These are phyloP conservation scores for Microdon myrmicae DNA, from an alignment of 2,888 invertebrate species.

Conservation along the genomic window DNA sequence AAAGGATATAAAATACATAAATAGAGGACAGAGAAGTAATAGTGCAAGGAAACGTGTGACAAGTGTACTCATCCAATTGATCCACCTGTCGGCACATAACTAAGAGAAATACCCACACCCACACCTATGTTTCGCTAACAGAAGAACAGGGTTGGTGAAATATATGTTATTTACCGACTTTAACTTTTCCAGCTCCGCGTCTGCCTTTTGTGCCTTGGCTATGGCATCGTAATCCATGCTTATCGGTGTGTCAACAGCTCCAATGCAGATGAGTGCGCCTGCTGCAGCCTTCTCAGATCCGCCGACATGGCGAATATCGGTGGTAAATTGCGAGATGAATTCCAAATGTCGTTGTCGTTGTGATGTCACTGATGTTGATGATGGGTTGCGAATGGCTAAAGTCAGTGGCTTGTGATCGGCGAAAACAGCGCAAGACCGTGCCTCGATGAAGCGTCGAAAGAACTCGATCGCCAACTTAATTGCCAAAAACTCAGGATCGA, in stretches of 20 bases:
- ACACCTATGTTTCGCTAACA: no score
- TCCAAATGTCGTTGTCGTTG: constrained; percentile 18
- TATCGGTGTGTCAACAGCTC: not conserved
- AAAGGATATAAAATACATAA: no score
- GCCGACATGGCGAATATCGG: constrained; percentile 23
- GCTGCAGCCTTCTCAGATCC: constrained; percentile 18
- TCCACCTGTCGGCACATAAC: no score
- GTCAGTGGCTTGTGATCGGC: constrained; percentile 10
- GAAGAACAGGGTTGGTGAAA: no score
- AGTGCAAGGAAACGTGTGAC: no score
- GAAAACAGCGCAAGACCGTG: not conserved
- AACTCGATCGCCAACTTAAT: constrained; percentile 10
- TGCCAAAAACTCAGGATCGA: constrained; percentile 10
- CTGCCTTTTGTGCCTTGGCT: constrained; percentile 4
- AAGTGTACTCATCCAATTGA: no score
- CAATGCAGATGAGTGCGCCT: constrained; percentile 23
- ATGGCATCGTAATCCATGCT: constrained; percentile 11
- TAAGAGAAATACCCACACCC: no score
- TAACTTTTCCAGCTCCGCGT: not conserved
- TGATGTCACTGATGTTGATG: not conserved
- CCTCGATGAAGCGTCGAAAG: constrained; percentile 1
- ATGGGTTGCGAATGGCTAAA: constrained; percentile 2
- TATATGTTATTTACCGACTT: no score
- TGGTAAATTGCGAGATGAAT: constrained; percentile 21
- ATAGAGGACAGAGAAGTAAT: no score